Evolutionary conservation across 1,140 invertebrate genomes (phyloP).

Genomic region (Pogonomyrmex californicus): DNA sequence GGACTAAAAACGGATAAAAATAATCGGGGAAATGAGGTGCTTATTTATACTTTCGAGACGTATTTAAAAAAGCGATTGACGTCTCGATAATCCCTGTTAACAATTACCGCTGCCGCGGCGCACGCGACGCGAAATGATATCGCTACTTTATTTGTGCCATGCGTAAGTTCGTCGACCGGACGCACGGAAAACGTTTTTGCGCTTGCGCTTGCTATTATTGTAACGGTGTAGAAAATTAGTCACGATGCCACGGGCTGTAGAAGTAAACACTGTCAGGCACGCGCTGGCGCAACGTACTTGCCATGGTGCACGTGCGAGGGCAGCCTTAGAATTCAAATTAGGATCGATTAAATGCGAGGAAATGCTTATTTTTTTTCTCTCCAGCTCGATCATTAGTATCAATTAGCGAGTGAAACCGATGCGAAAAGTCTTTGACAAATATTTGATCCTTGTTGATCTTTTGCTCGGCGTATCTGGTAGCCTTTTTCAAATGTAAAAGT

Average conservation of each 20-base stretch:
- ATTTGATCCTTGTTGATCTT: neutral
- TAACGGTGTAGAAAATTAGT: constrained; percentile 68
- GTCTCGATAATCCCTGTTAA: neutral
- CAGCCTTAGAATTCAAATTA: constrained; percentile 22
- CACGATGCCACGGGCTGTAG: constrained; percentile 46
- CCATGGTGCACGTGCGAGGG: neutral
- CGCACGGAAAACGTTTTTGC: constrained; percentile 57
- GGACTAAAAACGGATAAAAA: neutral
- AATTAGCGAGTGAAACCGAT: neutral
- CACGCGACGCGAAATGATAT: constrained; percentile 39
- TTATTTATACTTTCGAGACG: neutral
- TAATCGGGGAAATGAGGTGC: neutral
- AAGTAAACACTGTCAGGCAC: constrained; percentile 45
- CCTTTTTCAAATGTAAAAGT: neutral
- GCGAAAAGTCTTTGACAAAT: neutral
- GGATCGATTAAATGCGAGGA: constrained; percentile 6
- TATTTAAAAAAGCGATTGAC: neutral
- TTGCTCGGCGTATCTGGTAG: neutral
- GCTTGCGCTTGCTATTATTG: constrained; percentile 58
- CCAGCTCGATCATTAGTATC: neutral
- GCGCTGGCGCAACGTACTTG: constrained; percentile 1
- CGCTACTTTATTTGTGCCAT: constrained; percentile 38
- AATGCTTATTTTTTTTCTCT: neutral
- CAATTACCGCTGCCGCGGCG: neutral
- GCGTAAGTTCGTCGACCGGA: constrained; percentile 57